Base-by-base conservation (phyloP, 2,113 vertebrate species). In the Silurus asotus region DNA sequence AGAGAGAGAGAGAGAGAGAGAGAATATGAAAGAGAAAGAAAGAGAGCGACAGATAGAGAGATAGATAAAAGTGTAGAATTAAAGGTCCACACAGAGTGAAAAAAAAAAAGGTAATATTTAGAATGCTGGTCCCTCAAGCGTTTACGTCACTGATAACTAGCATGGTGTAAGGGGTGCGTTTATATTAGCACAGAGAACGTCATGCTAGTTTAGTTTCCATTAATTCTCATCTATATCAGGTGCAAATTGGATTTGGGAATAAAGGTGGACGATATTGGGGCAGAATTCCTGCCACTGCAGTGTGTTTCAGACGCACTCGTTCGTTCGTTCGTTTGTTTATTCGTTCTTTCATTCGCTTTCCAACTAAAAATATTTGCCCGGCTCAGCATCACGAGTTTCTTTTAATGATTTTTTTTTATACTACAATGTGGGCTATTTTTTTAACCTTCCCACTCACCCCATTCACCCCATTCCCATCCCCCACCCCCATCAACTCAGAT, bases 41-140 rank as follows among this genome's bases (percentile, higher is more conserved):
- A 37, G 37, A 37, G 28, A 37, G 2, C 2, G 28, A 1, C 28
- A 37, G 28, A 37, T 37, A 37, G 28, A 37, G 37, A 37, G 37
- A 37, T 37, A 37, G 2, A 37, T 37, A 37, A 37, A 37, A 2
- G 37, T 37, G 37, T 37, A 37, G 37, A 37, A 37, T n/a, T 89
- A 89, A 92, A 91, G 88, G 90, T 90, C 87, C 90, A 76, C 81
- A 76, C 62, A 84, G 65, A n/a, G 49, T 85, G 87, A 83, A 58
- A 81, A 83, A 81, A 28, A 83, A 85, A 56, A 48, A 19, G 11
- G 80, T 89, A 88, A 89, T 89, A 82, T 82, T 86, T 78, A 83
- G 78, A 85, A 53, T 84, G 85, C 80, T 89, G 23, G 78, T 28
- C 72, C 45, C 64, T 59, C 53, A 55, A 84, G 51, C 53, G 83